A percentile compares a stretch with the other conserved stretches of the same genome.
phyloP scores from a whole-genome alignment of 2,113 vertebrate genomes.

The Tragelaphus strepsiceros region DNA sequence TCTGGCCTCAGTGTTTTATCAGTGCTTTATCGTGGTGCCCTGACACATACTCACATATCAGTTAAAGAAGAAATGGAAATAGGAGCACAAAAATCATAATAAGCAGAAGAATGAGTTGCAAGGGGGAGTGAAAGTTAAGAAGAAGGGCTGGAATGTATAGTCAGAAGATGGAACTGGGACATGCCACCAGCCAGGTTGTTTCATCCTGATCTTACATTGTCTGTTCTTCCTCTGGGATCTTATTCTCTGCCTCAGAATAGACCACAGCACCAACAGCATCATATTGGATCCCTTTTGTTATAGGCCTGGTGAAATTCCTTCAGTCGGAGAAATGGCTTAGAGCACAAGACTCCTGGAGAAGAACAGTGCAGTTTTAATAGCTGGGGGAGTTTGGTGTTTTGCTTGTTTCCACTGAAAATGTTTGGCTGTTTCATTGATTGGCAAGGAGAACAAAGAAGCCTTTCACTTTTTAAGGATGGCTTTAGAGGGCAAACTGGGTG shows the following conservation, averaged over 20 bases:
- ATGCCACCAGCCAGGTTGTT: background rate
- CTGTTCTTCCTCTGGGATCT: background rate
- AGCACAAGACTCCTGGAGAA: background rate
- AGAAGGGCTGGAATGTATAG: background rate
- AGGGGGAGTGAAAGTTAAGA: background rate
- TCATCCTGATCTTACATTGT: background rate
- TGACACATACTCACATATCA: background rate
- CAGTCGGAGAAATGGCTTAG: background rate
- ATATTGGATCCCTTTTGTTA: background rate
- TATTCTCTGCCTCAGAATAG: background rate
- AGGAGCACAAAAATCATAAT: background rate
- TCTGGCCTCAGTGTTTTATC: background rate
- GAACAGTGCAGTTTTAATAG: background rate
- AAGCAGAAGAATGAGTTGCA: background rate
- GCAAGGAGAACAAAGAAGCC: constrained; percentile 38
- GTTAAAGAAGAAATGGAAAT: background rate
- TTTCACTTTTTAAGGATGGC: constrained; percentile 38
- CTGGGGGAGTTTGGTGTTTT: background rate
- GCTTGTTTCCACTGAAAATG: background rate
- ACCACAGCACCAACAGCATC: background rate
- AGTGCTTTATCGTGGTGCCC: background rate
- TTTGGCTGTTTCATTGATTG: background rate
- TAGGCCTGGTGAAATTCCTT: background rate
- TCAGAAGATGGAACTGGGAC: background rate
- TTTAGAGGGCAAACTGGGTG: constrained; percentile 18